Evolutionary conservation across 2,797 vertebrate species (phyloP), one percentile per base, ranked within the genome.

Genomic region (Crocidura indochinensis): DNA sequence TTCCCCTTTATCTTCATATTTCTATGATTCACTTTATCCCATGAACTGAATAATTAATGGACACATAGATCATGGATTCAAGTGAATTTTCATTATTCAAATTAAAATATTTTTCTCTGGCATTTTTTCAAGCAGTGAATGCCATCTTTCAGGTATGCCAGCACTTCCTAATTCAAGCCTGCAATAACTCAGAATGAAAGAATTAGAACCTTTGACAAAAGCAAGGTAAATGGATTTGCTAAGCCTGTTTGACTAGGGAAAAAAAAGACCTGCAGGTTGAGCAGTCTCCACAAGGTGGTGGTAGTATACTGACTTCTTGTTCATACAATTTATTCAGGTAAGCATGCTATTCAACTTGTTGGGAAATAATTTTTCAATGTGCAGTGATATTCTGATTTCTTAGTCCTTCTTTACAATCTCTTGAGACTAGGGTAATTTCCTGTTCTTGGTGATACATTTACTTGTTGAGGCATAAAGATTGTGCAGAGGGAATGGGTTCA

Each of bases 151-250:
- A 96, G 91, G 9, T 29, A 0, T 97, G 98, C 6, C 92, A 96
- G 8, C 90, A 97, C 9, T 74, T 81, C 47, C 98, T 99, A 96
- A 97, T 96, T 29, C 29, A 76, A 91, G 98, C 51, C 97, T 99
- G 94, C 95, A 97, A 91, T 93, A 94, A 77, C 96, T 99, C 91
- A 97, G 97, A 20, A 96, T 95, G 44, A 98, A 98, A 99, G 99
- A 97, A 97, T 87, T 0, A 83, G 97, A 10, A 95, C 97, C 6
- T 95, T 99, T 84, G 97, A 93, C 92, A 96, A 84, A 99, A 99
- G 98, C 98, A 99, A 0, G 98, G 99, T 99, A 4, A 67, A 38
- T 38, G 2, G 11, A 24, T 8, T 44, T 3, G 6, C 4, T 10
- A 3, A 22, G 6, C 1, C 12, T 7, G n/a, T 53, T 60, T 60